These are phyloP conservation scores for Nebria brevicollis DNA, from an alignment of 2,888 invertebrate genomes.

Conservation along the genomic window DNA sequence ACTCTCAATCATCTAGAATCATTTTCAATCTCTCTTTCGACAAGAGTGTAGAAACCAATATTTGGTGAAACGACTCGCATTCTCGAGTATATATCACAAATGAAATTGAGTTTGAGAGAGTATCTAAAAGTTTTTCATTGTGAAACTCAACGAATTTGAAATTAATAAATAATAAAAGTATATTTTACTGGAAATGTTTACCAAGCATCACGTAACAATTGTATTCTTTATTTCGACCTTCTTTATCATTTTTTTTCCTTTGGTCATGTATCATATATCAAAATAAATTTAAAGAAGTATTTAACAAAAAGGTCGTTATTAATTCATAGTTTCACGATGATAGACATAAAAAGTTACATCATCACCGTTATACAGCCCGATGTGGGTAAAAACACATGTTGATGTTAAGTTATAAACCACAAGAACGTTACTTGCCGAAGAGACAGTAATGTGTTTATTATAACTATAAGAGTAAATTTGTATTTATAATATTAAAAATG, in stretches of 20 bases:
- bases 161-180: conserved; percentile 41
- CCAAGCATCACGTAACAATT: background rate
- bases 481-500: too few relatives aligned
- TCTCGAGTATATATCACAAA: background rate
- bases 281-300: too few relatives aligned
- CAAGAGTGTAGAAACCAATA: background rate
- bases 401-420: too few relatives aligned
- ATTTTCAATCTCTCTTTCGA: background rate
- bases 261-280: too few relatives aligned
- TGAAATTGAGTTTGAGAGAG: background rate
- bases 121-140: background rate
- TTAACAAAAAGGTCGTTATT: too few relatives aligned
- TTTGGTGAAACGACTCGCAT: background rate
- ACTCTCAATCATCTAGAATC: background rate
- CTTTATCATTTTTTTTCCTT: conserved; percentile 31
- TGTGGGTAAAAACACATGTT: too few relatives aligned
- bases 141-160: conserved; percentile 26
- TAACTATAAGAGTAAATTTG: too few relatives aligned
- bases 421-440: background rate
- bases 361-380: too few relatives aligned
- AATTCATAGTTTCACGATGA: too few relatives aligned
- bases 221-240: conserved; percentile 11
- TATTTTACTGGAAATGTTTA: conserved; percentile 25
- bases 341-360: too few relatives aligned
- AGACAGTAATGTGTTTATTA: conserved; percentile 16